Conservation (phyloP, 2,797 vertebrate genomes). For the Graptemys geographica region DNA sequence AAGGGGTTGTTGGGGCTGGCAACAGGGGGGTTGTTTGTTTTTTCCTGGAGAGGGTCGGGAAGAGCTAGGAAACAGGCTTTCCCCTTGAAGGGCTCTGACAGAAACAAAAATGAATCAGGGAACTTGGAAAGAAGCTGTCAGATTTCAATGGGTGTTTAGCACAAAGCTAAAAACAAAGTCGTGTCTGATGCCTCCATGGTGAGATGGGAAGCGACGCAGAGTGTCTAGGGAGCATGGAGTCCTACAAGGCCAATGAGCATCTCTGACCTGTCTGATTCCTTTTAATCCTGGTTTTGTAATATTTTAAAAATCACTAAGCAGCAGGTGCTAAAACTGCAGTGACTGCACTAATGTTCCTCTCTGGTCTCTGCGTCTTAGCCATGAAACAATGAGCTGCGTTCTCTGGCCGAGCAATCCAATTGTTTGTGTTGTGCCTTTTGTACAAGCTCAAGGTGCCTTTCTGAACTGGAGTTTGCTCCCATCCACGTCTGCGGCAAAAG, state of each 20-base stretch:
- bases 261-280: not conserved
- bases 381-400: not conserved
- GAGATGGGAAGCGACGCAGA: not conserved
- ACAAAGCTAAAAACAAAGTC: not conserved
- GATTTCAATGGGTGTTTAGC: not conserved
- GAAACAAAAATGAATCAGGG: not conserved
- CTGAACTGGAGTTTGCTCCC: not conserved
- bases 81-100: not conserved
- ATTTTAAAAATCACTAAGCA: not conserved
- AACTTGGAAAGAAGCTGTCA: not conserved
- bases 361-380: not conserved
- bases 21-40: not conserved
- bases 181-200: not conserved
- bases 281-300: not conserved
- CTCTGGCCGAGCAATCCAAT: not conserved
- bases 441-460: not conserved
- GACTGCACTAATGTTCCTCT: not conserved
- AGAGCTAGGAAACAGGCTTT: not conserved
- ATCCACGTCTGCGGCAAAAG: not conserved
- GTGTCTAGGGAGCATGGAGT: not conserved
- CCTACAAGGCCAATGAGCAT: not conserved
- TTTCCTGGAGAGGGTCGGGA: not conserved
- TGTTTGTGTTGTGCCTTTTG: not conserved
- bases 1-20: not conserved
- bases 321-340: not conserved